These are phyloP conservation scores for Balaenoptera acutorostrata DNA, from an alignment of 2,113 vertebrate species.

Conservation along the genomic window DNA sequence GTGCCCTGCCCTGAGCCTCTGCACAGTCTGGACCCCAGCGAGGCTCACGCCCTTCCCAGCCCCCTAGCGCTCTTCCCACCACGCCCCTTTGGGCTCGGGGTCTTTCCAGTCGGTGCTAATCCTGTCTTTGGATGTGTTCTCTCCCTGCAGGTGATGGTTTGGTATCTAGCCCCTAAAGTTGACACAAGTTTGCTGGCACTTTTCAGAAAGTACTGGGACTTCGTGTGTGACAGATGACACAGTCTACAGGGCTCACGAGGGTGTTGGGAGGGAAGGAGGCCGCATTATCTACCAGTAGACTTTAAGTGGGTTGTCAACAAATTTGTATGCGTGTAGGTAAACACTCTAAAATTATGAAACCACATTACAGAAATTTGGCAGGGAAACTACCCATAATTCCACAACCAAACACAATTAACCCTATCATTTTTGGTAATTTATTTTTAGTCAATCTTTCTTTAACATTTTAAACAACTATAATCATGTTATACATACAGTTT, in stretches of 20 bases:
- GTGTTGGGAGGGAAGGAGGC: background rate
- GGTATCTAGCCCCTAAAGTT: background rate
- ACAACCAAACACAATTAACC: background rate
- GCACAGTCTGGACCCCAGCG: background rate
- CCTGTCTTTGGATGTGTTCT: background rate
- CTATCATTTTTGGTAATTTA: background rate
- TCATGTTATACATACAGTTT: background rate
- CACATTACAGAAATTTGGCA: background rate
- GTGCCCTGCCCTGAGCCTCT: rapidly evolving
- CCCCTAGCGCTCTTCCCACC: background rate
- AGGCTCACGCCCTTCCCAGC: background rate
- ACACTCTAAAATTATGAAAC: background rate
- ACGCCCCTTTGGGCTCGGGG: background rate
- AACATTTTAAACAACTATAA: background rate
- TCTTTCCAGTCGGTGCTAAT: background rate
- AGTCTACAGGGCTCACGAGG: background rate
- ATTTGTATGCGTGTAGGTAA: rapidly evolving
- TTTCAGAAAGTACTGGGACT: background rate
- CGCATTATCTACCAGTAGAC: background rate
- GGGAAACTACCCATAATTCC: background rate
- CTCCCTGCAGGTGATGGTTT: background rate
- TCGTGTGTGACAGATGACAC: background rate
- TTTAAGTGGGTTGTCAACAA: background rate
- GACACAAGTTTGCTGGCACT: no score
- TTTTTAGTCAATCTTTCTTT: background rate